Evolutionary conservation across 2,888 invertebrate species (phyloP).

Genomic region (Mellilla xanthometata): DNA sequence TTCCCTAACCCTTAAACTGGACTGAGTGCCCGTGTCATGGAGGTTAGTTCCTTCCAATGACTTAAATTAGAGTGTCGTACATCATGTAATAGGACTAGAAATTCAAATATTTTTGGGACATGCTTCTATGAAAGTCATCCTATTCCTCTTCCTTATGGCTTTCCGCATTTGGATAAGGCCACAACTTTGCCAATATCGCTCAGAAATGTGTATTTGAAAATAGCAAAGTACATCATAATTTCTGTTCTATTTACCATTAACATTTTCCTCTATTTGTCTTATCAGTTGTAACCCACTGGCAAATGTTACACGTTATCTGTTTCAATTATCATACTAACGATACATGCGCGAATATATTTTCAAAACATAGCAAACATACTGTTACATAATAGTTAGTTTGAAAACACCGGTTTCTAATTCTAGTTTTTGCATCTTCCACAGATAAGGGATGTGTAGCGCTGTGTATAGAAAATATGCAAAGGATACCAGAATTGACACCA

Average conservation of each 20-base stretch:
- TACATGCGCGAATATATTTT: constrained; percentile 7
- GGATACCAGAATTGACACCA: constrained; percentile 95
- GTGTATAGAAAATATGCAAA: constrained; percentile 98
- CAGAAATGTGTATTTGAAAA: too few relatives aligned
- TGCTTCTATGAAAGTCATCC: too few relatives aligned
- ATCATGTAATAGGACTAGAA: too few relatives aligned
- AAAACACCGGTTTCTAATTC: background rate
- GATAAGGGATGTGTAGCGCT: constrained; percentile 97
- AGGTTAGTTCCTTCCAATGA: too few relatives aligned
- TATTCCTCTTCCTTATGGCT: too few relatives aligned
- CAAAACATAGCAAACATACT: background rate
- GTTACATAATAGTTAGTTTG: background rate
- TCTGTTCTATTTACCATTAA: background rate
- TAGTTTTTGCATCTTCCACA: constrained; percentile 61
- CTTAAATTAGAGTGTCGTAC: too few relatives aligned
- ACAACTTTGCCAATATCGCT: too few relatives aligned
- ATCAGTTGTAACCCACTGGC: background rate
- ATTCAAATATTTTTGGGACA: too few relatives aligned
- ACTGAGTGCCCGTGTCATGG: too few relatives aligned
- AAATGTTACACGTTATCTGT: constrained; percentile 10
- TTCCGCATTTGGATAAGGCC: too few relatives aligned
- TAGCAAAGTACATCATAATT: too few relatives aligned
- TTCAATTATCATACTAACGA: constrained; percentile 17
- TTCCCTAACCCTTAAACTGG: too few relatives aligned
- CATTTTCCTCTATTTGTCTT: constrained; percentile 1